These are phyloP conservation scores for Parascotia fuliginaria DNA, from an alignment of 2,888 invertebrate genomes.

Conservation along the genomic window DNA sequence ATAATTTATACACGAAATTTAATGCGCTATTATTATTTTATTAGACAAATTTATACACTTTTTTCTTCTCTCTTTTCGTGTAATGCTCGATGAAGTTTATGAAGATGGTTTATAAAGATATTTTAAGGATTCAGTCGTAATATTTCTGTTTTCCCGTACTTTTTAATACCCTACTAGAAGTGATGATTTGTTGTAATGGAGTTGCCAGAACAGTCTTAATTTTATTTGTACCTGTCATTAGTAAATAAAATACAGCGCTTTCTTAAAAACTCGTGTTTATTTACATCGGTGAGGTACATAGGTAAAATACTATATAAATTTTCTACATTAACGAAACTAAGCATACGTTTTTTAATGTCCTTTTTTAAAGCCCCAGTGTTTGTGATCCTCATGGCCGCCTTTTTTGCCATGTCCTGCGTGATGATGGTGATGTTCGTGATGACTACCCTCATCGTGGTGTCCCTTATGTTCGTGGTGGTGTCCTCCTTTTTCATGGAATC, in stretches of 20 bases:
- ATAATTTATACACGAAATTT: too few relatives aligned
- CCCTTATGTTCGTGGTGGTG: conserved; percentile 92
- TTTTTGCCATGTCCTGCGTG: conserved; percentile 91
- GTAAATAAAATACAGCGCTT: background rate
- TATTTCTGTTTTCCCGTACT: too few relatives aligned
- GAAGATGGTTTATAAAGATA: too few relatives aligned
- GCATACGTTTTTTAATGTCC: conserved; percentile 65
- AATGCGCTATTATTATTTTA: too few relatives aligned
- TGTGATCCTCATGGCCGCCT: conserved; percentile 91
- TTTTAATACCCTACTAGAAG: too few relatives aligned
- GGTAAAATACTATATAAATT: conserved; percentile 5
- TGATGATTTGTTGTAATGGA: too few relatives aligned
- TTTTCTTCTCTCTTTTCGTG: too few relatives aligned
- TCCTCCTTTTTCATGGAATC: conserved; percentile 91
- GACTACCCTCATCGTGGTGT: conserved; percentile 91
- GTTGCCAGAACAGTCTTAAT: too few relatives aligned
- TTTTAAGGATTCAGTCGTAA: too few relatives aligned
- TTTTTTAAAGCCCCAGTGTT: conserved; percentile 90
- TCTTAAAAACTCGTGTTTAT: conserved; percentile 35
- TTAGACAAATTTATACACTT: too few relatives aligned
- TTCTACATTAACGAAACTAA: conserved; percentile 22
- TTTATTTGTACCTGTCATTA: background rate
- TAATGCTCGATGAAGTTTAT: too few relatives aligned
- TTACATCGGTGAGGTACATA: conserved; percentile 35
- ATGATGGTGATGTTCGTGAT: conserved; percentile 91